phyloP scores from a whole-genome alignment of 2,888 invertebrate genomes.

The Chrysomela aeneicollis region DNA sequence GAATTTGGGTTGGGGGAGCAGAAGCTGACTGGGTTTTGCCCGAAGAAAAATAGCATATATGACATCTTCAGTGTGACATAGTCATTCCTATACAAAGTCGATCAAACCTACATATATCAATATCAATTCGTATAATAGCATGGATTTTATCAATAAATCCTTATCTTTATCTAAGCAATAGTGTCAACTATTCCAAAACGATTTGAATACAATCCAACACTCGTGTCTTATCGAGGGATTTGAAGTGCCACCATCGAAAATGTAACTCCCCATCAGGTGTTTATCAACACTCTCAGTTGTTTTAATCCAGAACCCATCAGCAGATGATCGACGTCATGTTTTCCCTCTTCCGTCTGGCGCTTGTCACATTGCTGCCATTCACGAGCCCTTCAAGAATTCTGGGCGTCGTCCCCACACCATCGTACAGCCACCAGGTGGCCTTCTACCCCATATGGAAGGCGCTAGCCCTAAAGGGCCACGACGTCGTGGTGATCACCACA shows the following conservation, averaged over 20 bases:
- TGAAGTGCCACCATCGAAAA: background rate
- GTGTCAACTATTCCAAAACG: background rate
- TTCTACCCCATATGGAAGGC: constrained; percentile 47
- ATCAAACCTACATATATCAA: too few species aligned
- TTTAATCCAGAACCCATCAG: background rate
- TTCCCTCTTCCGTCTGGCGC: background rate
- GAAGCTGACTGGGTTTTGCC: too few species aligned
- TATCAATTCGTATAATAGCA: too few species aligned
- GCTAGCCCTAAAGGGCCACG: constrained; percentile 44
- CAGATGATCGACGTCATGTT: too few species aligned
- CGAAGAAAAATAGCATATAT: too few species aligned
- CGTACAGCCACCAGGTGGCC: constrained; percentile 47
- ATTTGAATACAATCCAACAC: background rate
- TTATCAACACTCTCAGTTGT: background rate
- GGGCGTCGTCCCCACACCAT: constrained; percentile 41
- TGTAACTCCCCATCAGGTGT: too few species aligned
- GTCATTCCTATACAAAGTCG: too few species aligned
- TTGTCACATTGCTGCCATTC: background rate
- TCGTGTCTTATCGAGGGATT: background rate
- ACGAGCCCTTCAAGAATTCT: constrained; percentile 37
- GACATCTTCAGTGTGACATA: too few species aligned
- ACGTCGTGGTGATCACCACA: constrained; percentile 43
- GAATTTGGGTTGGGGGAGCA: too few species aligned
- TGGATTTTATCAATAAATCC: background rate
- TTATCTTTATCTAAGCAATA: background rate